Evolutionary conservation across 2,113 vertebrate genomes (phyloP).

Genomic region (Galemys pyrenaicus): DNA sequence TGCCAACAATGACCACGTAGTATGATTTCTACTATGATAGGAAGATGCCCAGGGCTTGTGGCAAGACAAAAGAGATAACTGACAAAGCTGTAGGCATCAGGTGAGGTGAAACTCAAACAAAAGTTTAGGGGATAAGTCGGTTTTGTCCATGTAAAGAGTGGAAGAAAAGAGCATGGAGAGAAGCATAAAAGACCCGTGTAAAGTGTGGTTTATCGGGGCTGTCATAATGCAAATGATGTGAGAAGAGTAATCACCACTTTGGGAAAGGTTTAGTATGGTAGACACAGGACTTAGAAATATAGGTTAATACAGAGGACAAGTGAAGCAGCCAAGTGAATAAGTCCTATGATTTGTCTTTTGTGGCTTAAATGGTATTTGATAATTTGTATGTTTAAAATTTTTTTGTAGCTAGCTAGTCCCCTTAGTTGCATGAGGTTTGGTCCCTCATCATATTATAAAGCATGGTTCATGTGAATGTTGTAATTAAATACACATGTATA

Average conservation of each 20-base stretch:
- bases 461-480: not conserved
- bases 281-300: not conserved
- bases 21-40: not conserved
- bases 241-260: not conserved
- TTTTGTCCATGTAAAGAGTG: not conserved
- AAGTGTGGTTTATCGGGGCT: not conserved
- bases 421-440: not conserved
- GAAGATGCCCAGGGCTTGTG: not conserved
- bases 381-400: slow-evolving; percentile 1
- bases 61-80: not conserved
- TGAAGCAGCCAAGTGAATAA: not conserved
- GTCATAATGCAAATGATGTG: not conserved
- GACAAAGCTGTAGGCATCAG: not conserved
- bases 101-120: not conserved
- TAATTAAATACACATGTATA: not conserved
- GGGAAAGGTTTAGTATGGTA: not conserved
- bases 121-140: not conserved
- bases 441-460: not conserved
- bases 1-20: not conserved
- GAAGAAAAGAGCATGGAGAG: not conserved
- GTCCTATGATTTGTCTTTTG: slow-evolving; percentile 1
- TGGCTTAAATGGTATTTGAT: slow-evolving; percentile 15
- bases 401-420: not conserved
- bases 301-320: not conserved
- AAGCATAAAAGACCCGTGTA: not conserved